These are phyloP conservation scores for Scaeva pyrastri DNA, from an alignment of 2,888 invertebrate species.

Conservation along the genomic window DNA sequence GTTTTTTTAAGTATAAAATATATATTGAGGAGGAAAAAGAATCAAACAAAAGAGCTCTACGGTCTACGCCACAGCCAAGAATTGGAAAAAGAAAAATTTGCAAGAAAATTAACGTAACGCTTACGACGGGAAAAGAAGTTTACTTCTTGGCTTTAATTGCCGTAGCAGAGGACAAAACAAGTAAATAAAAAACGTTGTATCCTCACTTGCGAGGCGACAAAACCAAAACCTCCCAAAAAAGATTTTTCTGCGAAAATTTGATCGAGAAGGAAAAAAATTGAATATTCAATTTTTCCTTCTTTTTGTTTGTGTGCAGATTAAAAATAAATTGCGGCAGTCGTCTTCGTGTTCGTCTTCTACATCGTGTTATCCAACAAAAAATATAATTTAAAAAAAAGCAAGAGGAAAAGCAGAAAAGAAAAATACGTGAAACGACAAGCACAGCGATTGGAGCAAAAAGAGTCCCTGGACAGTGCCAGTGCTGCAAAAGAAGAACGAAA, in stretches of 20 bases:
- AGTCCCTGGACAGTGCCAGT: conserved; percentile 68
- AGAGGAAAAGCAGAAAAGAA: conserved; percentile 27
- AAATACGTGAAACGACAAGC: conserved; percentile 55
- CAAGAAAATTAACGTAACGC: conserved; percentile 30
- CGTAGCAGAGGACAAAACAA: too few species aligned
- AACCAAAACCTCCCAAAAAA: conserved; percentile 24
- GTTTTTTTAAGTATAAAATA: conserved; percentile 57
- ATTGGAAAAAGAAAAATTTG: conserved; percentile 27
- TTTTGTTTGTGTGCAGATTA: conserved; percentile 57
- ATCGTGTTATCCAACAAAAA: conserved; percentile 62
- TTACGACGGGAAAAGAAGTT: conserved; percentile 1
- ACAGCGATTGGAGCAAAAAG: conserved; percentile 64
- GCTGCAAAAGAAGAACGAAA: conserved; percentile 53
- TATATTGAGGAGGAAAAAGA: conserved; percentile 45
- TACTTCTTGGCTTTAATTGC: conserved; percentile 11
- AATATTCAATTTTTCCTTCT: conserved; percentile 41
- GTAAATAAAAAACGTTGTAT: conserved; percentile 2
- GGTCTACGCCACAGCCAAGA: conserved; percentile 48
- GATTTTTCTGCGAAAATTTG: conserved; percentile 33
- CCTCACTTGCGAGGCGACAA: background rate
- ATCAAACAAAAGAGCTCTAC: conserved; percentile 72
- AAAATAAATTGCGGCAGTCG: conserved; percentile 55
- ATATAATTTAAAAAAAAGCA: background rate
- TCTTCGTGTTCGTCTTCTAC: conserved; percentile 32
- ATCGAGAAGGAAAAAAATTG: conserved; percentile 32